phyloP scores from a whole-genome alignment of 2,113 vertebrate species.

The Oostethus manadensis region DNA sequence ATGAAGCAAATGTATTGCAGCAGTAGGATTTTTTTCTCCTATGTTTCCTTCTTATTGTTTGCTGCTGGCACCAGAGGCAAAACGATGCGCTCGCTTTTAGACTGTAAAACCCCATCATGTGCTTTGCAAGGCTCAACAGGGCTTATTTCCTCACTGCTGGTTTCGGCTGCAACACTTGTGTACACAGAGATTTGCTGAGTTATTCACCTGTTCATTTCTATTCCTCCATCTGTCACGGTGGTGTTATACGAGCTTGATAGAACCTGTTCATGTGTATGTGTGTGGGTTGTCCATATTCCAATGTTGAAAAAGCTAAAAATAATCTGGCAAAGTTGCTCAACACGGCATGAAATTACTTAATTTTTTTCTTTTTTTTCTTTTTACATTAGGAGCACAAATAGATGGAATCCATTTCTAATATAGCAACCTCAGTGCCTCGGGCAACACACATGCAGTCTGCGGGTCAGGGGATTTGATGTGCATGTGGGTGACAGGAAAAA shows the following conservation, averaged over 20 bases:
- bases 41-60: constrained; percentile 1
- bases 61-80: background rate
- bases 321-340: constrained; percentile 73
- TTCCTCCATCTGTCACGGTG: constrained; percentile 33
- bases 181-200: constrained; percentile 32
- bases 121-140: constrained; percentile 7
- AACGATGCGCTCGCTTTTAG: constrained; percentile 9
- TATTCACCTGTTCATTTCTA: constrained; percentile 43
- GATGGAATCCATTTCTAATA: constrained; percentile 74
- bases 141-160: constrained; percentile 7
- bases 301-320: constrained; percentile 61
- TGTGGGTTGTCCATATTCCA: constrained; percentile 17
- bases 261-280: constrained; percentile 23
- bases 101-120: constrained; percentile 10
- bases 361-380: constrained; percentile 65
- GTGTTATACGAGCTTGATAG: constrained; percentile 18
- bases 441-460: constrained; percentile 58
- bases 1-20: constrained; percentile 2
- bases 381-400: constrained; percentile 74
- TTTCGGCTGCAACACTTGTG: constrained; percentile 1
- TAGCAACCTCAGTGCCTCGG: constrained; percentile 56
- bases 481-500: constrained; percentile 5
- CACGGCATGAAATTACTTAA: constrained; percentile 76
- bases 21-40: background rate
- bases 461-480: constrained; percentile 56